Evolutionary conservation across 2,113 vertebrate species (phyloP).

Genomic region (Hypocryptadius cinnamomeus): DNA sequence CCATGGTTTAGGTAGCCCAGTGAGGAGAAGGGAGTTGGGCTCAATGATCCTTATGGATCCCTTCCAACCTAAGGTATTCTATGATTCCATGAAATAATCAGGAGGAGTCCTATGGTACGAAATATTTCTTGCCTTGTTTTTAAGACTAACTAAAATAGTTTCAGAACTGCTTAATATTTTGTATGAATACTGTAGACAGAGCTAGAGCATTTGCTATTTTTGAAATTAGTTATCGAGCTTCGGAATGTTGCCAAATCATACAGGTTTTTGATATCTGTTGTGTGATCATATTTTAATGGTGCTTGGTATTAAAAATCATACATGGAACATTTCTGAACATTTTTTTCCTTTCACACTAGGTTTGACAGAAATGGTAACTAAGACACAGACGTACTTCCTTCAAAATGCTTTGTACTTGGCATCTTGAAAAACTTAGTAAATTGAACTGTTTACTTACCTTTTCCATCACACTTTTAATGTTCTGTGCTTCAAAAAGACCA

Average conservation of each 20-base stretch:
- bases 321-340: neutral
- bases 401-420: neutral
- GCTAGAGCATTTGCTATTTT: neutral
- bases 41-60: neutral
- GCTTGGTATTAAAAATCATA: neutral
- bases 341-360: neutral
- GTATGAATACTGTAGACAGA: neutral
- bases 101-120: neutral
- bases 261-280: rapidly evolving
- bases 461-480: neutral
- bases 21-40: neutral
- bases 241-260: neutral
- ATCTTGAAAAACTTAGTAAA: neutral
- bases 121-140: neutral
- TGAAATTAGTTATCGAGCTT: neutral
- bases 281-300: neutral
- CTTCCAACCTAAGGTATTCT: neutral
- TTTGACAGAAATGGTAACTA: neutral
- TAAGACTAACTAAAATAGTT: neutral
- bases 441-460: neutral
- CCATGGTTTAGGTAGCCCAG: neutral
- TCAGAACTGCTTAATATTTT: neutral
- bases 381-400: neutral
- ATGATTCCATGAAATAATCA: neutral
- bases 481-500: neutral